Conservation (phyloP, 2,888 invertebrate genomes). For the Clepsis dumicolana region DNA sequence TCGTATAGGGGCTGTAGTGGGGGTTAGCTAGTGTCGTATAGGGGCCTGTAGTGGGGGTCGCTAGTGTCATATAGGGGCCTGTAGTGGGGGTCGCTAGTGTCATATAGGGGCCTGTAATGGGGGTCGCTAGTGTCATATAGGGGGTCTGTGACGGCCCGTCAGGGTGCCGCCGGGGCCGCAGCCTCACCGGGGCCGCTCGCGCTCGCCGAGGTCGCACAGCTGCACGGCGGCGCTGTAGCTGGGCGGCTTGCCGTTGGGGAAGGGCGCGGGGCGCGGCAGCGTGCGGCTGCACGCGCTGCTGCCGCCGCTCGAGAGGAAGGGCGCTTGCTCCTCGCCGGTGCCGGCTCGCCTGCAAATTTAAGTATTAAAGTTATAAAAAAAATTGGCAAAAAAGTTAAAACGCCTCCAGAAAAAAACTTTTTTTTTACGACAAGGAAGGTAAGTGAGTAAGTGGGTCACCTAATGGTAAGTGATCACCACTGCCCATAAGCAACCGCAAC, state of each 20-base stretch:
- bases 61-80: constrained; percentile 49
- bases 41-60: constrained; percentile 57
- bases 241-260: constrained; percentile 87
- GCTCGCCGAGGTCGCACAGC: constrained; percentile 75
- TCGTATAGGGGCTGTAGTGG: neutral
- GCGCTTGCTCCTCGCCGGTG: constrained; percentile 94
- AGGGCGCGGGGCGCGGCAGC: constrained; percentile 86
- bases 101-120: constrained; percentile 61
- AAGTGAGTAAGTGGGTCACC: too few species aligned
- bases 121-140: constrained; percentile 48
- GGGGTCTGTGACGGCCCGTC: neutral
- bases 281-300: constrained; percentile 83
- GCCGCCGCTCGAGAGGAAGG: constrained; percentile 88
- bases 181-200: constrained; percentile 65
- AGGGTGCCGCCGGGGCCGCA: too few species aligned
- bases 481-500: too few species aligned
- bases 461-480: too few species aligned
- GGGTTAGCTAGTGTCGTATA: constrained; percentile 50
- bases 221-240: constrained; percentile 87
- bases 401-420: too few species aligned
- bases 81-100: neutral
- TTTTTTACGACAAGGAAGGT: too few species aligned
- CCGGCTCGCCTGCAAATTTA: constrained; percentile 88
- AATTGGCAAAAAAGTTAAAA: too few species aligned
- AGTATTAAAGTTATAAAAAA: neutral